Conservation (phyloP, 2,888 invertebrate genomes). For the Embidobia sp. region DNA sequence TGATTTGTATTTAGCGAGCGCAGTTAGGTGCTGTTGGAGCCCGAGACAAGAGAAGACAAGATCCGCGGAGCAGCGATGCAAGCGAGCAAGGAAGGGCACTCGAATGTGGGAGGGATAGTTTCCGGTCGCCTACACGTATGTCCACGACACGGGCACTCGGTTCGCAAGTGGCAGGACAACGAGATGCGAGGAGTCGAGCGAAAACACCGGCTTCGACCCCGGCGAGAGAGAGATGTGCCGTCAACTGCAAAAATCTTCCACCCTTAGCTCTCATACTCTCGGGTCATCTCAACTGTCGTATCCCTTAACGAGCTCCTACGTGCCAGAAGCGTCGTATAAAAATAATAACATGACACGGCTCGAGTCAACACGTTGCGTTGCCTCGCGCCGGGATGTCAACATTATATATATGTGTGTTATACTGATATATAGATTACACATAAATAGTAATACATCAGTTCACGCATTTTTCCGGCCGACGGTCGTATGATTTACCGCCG, state of each 20-base stretch:
- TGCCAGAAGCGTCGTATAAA: slow-evolving; percentile 42
- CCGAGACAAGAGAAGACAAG: slow-evolving; percentile 43
- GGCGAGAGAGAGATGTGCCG: slow-evolving; percentile 32
- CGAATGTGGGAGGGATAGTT: slow-evolving; percentile 84
- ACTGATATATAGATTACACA: neutral
- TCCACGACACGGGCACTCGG: slow-evolving; percentile 73
- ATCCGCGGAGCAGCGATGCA: slow-evolving; percentile 22
- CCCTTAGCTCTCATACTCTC: slow-evolving; percentile 49
- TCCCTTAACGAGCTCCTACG: slow-evolving; percentile 58
- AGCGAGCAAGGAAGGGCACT: slow-evolving; percentile 71
- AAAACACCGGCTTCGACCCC: slow-evolving; percentile 62
- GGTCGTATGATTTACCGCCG: too few species aligned
- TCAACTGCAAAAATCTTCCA: slow-evolving; percentile 55
- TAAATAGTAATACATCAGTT: too few species aligned
- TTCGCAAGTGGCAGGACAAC: slow-evolving; percentile 72
- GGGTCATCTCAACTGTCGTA: slow-evolving; percentile 40
- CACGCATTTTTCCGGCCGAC: too few species aligned
- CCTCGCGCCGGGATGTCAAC: slow-evolving; percentile 29
- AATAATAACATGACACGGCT: slow-evolving; percentile 54
- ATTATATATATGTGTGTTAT: slow-evolving; percentile 23
- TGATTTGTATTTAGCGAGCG: slow-evolving; percentile 31
- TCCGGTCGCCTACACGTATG: slow-evolving; percentile 78
- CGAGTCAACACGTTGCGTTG: slow-evolving; percentile 46
- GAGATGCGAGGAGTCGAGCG: slow-evolving; percentile 43
- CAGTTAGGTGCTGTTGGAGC: slow-evolving; percentile 30